Conservation (phyloP, 2,888 invertebrate genomes). For the Parascotia fuliginaria region DNA sequence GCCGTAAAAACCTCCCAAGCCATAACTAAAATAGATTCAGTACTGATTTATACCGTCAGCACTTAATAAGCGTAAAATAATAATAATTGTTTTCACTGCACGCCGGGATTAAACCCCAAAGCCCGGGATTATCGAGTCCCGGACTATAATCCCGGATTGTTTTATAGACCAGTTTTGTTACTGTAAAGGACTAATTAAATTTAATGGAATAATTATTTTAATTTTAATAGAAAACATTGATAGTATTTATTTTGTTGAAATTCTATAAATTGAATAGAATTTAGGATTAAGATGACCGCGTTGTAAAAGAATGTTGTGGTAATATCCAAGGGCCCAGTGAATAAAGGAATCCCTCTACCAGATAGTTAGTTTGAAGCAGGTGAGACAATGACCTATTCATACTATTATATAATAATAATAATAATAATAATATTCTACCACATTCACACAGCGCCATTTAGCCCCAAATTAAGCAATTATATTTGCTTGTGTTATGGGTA, state of each 20-base stretch:
- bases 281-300: too few relatives aligned
- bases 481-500: too few relatives aligned
- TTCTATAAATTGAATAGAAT: too few relatives aligned
- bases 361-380: too few relatives aligned
- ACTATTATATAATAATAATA: too few relatives aligned
- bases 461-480: too few relatives aligned
- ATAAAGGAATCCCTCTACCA: too few relatives aligned
- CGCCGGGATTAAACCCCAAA: constrained; percentile 24
- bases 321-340: too few relatives aligned
- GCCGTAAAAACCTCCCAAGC: not conserved
- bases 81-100: constrained; percentile 26
- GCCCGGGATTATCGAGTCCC: not conserved
- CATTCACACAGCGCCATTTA: too few relatives aligned
- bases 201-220: constrained; percentile 4
- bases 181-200: constrained; percentile 29
- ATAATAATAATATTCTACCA: too few relatives aligned
- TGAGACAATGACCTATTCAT: too few relatives aligned
- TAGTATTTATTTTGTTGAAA: not conserved
- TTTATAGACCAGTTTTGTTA: constrained; percentile 13
- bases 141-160: constrained; percentile 23
- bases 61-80: constrained; percentile 21
- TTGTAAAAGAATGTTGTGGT: too few relatives aligned
- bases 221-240: not conserved
- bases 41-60: not conserved
- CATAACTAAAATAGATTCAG: not conserved